These are phyloP conservation scores for Ammodytes marinus DNA, from an alignment of 2,113 vertebrate species.

Conservation along the genomic window DNA sequence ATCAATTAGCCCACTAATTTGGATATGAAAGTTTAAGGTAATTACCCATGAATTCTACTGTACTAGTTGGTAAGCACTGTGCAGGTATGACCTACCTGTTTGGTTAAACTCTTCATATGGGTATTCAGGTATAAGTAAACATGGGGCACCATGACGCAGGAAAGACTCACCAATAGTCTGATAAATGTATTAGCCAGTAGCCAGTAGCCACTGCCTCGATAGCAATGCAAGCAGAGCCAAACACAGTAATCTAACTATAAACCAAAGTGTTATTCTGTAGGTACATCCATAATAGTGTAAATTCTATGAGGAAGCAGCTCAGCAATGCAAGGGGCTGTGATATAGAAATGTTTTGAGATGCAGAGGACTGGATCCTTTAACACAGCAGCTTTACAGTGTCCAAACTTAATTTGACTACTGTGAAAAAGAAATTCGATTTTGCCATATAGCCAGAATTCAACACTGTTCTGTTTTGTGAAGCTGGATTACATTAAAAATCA, in stretches of 20 bases:
- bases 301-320: background rate
- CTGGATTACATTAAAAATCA: constrained; percentile 6
- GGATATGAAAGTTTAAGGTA: background rate
- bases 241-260: background rate
- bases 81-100: background rate
- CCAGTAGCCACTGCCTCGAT: background rate
- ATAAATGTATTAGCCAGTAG: background rate
- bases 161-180: background rate
- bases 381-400: constrained; percentile 6
- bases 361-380: background rate
- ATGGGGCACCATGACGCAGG: background rate
- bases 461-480: constrained; percentile 18
- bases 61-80: background rate
- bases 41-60: background rate
- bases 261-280: background rate
- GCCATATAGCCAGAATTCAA: constrained; percentile 8
- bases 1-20: too few species aligned
- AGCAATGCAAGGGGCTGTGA: background rate
- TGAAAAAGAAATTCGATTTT: constrained; percentile 10
- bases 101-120: background rate
- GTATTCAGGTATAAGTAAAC: background rate
- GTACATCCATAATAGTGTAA: background rate
- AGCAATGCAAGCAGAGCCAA: background rate
- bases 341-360: background rate
- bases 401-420: constrained; percentile 27